Evolutionary conservation across 2,888 invertebrate genomes (phyloP).

Genomic region (Agrotis ipsilon): DNA sequence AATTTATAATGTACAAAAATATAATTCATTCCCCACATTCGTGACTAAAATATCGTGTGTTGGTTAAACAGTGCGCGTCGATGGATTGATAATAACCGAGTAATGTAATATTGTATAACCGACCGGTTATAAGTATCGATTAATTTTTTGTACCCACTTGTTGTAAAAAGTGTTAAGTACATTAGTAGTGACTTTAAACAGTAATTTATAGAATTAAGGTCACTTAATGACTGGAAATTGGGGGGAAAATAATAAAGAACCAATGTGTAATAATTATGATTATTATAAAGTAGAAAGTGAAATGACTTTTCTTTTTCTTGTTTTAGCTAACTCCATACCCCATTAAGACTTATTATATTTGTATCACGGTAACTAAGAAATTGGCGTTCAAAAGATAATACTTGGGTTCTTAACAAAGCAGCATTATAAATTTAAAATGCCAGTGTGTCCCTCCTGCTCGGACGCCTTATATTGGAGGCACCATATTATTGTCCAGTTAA

Average conservation of each 20-base stretch:
- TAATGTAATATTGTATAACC: conserved; percentile 60
- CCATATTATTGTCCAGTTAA: too few relatives aligned
- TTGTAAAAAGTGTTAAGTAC: conserved; percentile 26
- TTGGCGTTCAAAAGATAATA: too few relatives aligned
- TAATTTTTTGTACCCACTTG: conserved; percentile 36
- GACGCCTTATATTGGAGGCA: too few relatives aligned
- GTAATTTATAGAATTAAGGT: conserved; percentile 24
- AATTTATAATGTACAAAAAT: conserved; percentile 11
- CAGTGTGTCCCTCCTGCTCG: too few relatives aligned
- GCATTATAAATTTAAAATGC: too few relatives aligned
- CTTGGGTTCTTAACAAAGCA: too few relatives aligned
- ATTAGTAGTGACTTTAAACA: conserved; percentile 19
- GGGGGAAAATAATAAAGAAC: not conserved
- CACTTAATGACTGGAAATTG: not conserved
- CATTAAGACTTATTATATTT: not conserved
- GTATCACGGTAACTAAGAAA: not conserved
- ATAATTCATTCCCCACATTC: conserved; percentile 32
- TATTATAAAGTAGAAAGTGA: not conserved
- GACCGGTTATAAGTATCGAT: conserved; percentile 48
- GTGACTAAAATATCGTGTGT: conserved; percentile 54
- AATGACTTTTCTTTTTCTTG: not conserved
- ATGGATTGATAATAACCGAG: conserved; percentile 47
- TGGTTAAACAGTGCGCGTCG: conserved; percentile 53
- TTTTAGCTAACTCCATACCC: too few relatives aligned
- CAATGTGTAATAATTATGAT: not conserved